Conservation (phyloP, 2,888 invertebrate species). For the Pachymerium ferrugineum region DNA sequence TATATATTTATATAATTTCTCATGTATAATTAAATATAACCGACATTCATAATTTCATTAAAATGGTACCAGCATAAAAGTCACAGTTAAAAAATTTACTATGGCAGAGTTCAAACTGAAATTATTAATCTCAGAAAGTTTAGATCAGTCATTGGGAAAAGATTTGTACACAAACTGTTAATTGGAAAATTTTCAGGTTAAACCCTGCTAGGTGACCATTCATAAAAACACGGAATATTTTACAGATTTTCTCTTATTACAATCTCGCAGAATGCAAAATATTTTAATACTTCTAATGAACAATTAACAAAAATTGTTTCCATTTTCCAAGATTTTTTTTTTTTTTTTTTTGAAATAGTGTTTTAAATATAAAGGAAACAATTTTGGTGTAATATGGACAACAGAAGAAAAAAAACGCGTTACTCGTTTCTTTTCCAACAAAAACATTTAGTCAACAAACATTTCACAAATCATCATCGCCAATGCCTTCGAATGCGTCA, state of each 20-base stretch:
- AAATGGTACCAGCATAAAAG: neutral
- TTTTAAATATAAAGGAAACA: too few species aligned
- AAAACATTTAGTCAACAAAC: neutral
- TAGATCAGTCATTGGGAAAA: too few species aligned
- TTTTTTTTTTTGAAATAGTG: neutral
- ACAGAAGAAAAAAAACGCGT: neutral
- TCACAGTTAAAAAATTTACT: neutral
- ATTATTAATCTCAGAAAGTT: neutral
- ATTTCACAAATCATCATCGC: conserved; percentile 72
- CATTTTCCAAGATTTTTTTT: too few species aligned
- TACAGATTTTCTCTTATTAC: neutral
- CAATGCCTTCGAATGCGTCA: conserved; percentile 90
- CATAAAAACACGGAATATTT: neutral
- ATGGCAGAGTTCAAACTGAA: neutral
- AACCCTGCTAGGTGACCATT: neutral
- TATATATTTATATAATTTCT: neutral
- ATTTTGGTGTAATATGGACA: neutral
- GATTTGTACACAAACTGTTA: neutral
- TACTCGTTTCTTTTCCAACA: neutral
- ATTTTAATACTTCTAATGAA: neutral
- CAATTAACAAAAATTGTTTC: conserved; percentile 16
- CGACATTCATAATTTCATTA: neutral
- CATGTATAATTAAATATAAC: neutral
- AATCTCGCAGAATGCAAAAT: neutral
- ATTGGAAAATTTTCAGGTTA: neutral